Evolutionary conservation across 2,797 vertebrate genomes (phyloP).

Genomic region (Chloroceryle amazona): DNA sequence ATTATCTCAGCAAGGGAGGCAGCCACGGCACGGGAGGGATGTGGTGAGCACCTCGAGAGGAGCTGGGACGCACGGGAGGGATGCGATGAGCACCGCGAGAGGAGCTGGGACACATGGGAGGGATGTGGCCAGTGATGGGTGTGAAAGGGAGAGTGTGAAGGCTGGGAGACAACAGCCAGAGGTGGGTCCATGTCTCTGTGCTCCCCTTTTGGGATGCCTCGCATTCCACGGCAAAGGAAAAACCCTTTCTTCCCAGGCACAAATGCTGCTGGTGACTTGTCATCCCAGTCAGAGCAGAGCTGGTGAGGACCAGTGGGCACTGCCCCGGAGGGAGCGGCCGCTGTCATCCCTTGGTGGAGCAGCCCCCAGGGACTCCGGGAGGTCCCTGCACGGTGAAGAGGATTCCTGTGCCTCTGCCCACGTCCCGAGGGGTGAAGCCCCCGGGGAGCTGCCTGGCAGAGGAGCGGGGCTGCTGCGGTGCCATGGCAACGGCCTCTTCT

Average conservation of each 20-base stretch:
- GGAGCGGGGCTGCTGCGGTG: background rate
- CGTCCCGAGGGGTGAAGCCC: background rate
- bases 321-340: background rate
- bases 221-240: fast-evolving
- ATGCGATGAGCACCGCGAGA: background rate
- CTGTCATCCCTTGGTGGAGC: background rate
- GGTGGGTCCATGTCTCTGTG: background rate
- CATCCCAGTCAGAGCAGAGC: background rate
- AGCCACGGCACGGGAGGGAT: background rate
- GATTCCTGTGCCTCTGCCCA: background rate
- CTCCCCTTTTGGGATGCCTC: background rate
- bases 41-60: background rate
- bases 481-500: constrained; percentile 40
- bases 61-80: background rate
- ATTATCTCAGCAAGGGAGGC: background rate
- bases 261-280: background rate
- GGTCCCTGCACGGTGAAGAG: fast-evolving
- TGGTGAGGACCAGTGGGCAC: fast-evolving
- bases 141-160: background rate
- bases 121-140: background rate
- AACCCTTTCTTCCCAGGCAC: background rate
- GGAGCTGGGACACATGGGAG: background rate
- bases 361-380: background rate
- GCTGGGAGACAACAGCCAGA: background rate
- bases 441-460: fast-evolving